Evolutionary conservation across 2,797 vertebrate species (phyloP).

Genomic region (Spea hammondii): DNA sequence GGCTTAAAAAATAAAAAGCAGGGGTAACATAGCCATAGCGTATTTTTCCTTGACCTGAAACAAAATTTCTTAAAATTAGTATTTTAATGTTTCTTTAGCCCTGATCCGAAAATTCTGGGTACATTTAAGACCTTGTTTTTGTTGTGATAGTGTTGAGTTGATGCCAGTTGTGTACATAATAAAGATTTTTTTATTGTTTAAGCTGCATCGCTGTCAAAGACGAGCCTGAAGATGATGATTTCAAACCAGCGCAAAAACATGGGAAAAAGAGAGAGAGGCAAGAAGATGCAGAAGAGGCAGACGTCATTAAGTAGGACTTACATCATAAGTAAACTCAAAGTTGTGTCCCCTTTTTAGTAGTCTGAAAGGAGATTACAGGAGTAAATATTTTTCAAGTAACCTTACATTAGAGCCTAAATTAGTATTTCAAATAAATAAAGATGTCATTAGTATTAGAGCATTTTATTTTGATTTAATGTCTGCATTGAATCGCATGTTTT

Average conservation of each 20-base stretch:
- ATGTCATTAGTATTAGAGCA: background rate
- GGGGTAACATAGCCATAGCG: too few species aligned
- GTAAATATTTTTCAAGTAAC: too few species aligned
- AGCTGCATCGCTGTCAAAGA: conserved; percentile 25
- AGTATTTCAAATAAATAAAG: background rate
- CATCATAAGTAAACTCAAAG: background rate
- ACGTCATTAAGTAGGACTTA: conserved; percentile 10
- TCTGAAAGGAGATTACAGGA: too few species aligned
- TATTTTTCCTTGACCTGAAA: too few species aligned
- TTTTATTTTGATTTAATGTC: conserved; percentile 6
- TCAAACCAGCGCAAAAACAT: conserved; percentile 3
- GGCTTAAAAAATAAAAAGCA: too few species aligned
- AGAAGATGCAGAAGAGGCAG: conserved; percentile 11
- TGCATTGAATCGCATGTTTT: too few species aligned
- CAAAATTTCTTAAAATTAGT: too few species aligned
- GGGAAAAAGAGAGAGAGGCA: conserved; percentile 27
- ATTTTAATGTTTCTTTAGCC: too few species aligned
- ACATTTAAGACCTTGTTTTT: too few species aligned
- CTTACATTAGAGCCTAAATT: too few species aligned
- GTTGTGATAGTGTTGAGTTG: background rate
- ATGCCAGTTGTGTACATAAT: background rate
- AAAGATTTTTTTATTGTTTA: background rate
- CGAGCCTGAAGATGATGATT: conserved; percentile 40
- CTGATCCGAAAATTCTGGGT: too few species aligned
- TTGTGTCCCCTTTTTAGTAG: background rate